Evolutionary conservation across 2,888 invertebrate genomes (phyloP), one percentile per base, ranked within the genome.

Genomic region (Drosophila tanythrix): DNA sequence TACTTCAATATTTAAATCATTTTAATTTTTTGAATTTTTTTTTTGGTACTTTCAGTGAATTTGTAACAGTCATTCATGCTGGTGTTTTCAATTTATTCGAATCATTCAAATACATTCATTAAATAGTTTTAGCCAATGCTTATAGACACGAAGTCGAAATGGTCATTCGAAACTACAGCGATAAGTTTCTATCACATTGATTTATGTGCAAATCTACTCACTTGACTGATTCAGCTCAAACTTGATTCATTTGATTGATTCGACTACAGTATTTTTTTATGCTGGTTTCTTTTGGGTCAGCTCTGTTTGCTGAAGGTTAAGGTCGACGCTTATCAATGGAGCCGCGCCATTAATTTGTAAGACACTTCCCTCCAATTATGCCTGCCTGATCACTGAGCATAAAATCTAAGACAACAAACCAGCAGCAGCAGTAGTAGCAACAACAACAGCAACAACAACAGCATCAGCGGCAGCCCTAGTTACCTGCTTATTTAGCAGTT

Each of bases 331-430:
- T 70, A 81, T 76, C 81, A 66, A 76, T 70, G 33, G 53, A 64
- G 81, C 63, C 33, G 77, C 79, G 67, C 68, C 70, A 70, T 82
- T 74, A 81, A 82, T 79, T 82, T 82, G 67, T 82, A 58, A 68
- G 82, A 71, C 50, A 74, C 61, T 71, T 71, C 55, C 55, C 63
- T 61, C 27, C 69, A 88, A 86, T 86, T 86, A 83, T 78, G 81
- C 84, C 70, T 69, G 59, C 63, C 74, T 67, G 81, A 83, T 87
- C 89, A 82, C 82, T 76, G 71, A 89, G 85, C 87, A 89, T 90
- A 76, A 90, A 90, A 82, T 90, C 89, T 85, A 83, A 85, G 86
- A 87, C 89, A 84, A 75, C 56, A 46, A 43, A 21, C 57, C 40
- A 57, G 29, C 27, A 27, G 6, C 87, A 81, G 68, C 48, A 76